Base-by-base conservation (phyloP, 2,797 vertebrate genomes). In the Taenioides sp. region DNA sequence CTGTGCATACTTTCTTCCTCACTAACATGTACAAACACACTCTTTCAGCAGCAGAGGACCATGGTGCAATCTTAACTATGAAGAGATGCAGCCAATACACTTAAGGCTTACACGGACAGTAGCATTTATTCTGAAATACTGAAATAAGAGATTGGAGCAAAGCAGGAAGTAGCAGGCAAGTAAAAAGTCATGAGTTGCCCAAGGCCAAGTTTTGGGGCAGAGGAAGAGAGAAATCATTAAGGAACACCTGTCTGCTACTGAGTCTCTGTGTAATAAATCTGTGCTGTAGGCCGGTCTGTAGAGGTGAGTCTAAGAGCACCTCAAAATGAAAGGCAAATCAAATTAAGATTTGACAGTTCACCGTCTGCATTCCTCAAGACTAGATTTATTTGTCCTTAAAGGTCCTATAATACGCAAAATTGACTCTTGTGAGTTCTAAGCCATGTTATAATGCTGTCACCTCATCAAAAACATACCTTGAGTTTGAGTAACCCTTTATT, bases 21-120 rank as follows among this genome's bases (percentile, higher is more conserved):
- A 14, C 82, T 85, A 88, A 94, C 94, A 93, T 90, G 94, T 93
- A 93, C 87, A 87, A 92, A 93, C 93, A 89, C 86, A 91, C 89
- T 91, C 89, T 87, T 92, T 90, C 91, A 92, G 87, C 91, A 92
- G 91, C 80, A 90, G 80, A 80, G 81, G 90, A 92, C 91, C 91
- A 85, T 82, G 49, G 82, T 69, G 86, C 86, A 91, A 86, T 92
- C 88, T 90, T 80, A 91, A 91, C 89, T 89, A 88, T 86, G 83
- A 82, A 67, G 79, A 74, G 86, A 86, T 81, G 72, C 75, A 69
- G 78, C 77, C 55, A 71, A 69, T 65, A 77, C 66, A 73, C 71
- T 75, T 74, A 4, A 34, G 76, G 47, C 69, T 31, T 55, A 57
- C 60, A 57, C 27, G 69, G 59, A 52, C 74, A 60, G 9, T n/a